Evolutionary conservation across 2,888 invertebrate genomes (phyloP), one percentile per base, ranked within the genome.

Genomic region (Eristalinus sepulchralis): DNA sequence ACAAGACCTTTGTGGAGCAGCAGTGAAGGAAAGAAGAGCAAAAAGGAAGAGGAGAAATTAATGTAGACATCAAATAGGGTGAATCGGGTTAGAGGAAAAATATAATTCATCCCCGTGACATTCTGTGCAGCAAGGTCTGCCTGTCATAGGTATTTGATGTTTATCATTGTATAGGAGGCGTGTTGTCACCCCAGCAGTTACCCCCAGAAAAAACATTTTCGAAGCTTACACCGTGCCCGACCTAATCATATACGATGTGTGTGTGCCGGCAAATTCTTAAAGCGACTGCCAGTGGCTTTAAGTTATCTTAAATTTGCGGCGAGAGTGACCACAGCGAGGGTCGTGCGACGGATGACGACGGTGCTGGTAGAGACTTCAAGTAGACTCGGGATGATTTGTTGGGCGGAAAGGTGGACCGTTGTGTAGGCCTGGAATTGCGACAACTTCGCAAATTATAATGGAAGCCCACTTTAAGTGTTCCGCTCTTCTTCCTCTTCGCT

Each of bases 71-170:
- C 72, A 72, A 72, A 72, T 53, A 59, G 77, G 68, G 39, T 75
- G 62, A 39, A 71, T 80, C 22, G 67, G 62, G 80, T 66, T 66
- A 80, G 62, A 71, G 67, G 60, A 47, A 63, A 72, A 64, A 84
- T 66, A 80, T 84, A 84, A 84, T 84, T 84, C 80, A 80, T 84
- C 84, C 66, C 71, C 66, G 75, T 84, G 75, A 76, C 75, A 47
- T 47, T 84, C 76, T 62, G 80, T 71, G 66, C 71, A 76, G 70
- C 71, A 47, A 47, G 8, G 17, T 17, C 73, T 75, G 79, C 70
- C 76, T 68, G 33, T 33, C 59, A 53, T 71, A 71, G 75, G 80
- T 70, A 76, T 79, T 70, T 66, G 55, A 70, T 83, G 70, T 79
- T 80, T 75, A 70, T 83, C 83, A 75, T 47, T 60, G 63, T 57